Percentiles rank a stretch among this genome's conserved stretches.
Conservation (phyloP, 2,113 vertebrate genomes). For the Dinomys branickii region DNA sequence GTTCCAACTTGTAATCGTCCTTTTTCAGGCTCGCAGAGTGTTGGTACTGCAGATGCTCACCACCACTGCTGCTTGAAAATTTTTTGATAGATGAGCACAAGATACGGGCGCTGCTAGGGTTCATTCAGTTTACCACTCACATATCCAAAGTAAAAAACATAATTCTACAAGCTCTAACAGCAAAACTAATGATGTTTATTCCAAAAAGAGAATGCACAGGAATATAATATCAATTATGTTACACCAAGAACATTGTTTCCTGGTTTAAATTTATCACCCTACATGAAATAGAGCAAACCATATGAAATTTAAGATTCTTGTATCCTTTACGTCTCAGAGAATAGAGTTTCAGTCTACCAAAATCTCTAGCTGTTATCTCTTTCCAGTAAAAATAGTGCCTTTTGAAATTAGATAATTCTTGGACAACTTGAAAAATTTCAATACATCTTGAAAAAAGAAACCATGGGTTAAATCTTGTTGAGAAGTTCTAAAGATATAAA, state of each 20-base stretch:
- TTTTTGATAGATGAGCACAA: not conserved
- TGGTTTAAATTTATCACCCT: not conserved
- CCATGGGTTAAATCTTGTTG: not conserved
- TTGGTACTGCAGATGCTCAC: not conserved
- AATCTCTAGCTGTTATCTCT: not conserved
- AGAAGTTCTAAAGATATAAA: not conserved
- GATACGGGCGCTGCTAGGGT: fast-evolving
- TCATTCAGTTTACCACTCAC: not conserved
- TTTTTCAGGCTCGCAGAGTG: not conserved
- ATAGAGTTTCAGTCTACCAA: not conserved
- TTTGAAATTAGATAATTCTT: not conserved
- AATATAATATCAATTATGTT: not conserved
- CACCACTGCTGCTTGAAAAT: not conserved
- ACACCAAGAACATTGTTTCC: not conserved
- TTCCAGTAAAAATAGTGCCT: not conserved
- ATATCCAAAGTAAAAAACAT: not conserved
- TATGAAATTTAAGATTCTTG: not conserved
- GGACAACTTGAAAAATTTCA: not conserved
- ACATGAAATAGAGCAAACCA: not conserved
- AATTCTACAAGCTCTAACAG: not conserved
- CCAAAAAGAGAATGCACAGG: not conserved
- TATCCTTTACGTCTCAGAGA: not conserved
- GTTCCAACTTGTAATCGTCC: not conserved
- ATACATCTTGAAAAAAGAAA: not conserved
- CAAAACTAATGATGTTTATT: not conserved